phyloP scores from a whole-genome alignment of 2,113 vertebrate genomes.

The Dipodomys ordii region DNA sequence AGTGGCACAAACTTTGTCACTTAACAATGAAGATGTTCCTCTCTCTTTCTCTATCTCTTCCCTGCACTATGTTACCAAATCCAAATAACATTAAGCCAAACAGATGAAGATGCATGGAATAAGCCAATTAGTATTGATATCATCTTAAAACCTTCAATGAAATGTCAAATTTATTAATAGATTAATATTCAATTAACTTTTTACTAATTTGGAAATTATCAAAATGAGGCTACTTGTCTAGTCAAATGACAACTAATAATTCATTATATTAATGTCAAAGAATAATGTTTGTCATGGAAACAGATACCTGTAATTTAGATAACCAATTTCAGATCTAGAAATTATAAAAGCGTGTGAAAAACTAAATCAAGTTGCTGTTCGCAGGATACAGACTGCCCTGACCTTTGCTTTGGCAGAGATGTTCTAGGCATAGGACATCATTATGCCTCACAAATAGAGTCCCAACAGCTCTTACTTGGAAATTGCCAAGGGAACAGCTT shows the following conservation, averaged over 20 bases:
- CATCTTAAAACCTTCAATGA: constrained; percentile 7
- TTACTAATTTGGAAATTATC: neutral
- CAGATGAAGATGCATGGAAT: neutral
- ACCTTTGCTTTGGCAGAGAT: neutral
- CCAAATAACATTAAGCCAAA: constrained; percentile 5
- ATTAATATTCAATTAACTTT: neutral
- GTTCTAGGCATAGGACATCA: neutral
- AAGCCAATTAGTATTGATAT: neutral
- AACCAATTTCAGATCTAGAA: neutral
- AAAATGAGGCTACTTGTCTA: too few species aligned
- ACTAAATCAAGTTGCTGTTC: neutral
- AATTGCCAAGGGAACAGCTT: neutral
- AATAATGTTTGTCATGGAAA: neutral
- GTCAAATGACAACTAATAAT: too few species aligned
- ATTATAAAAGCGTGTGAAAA: neutral
- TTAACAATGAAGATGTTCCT: neutral
- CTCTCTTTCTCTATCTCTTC: too few species aligned
- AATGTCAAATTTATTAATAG: neutral
- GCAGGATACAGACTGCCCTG: neutral
- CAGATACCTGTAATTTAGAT: neutral
- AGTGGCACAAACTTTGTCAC: neutral
- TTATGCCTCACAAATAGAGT: neutral
- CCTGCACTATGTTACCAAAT: neutral
- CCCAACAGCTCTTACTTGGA: neutral
- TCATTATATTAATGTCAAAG: neutral